Percentiles rank a stretch among this genome's conserved stretches.
Evolutionary conservation across 2,113 vertebrate genomes (phyloP).

Genomic region (Hemicordylus capensis): DNA sequence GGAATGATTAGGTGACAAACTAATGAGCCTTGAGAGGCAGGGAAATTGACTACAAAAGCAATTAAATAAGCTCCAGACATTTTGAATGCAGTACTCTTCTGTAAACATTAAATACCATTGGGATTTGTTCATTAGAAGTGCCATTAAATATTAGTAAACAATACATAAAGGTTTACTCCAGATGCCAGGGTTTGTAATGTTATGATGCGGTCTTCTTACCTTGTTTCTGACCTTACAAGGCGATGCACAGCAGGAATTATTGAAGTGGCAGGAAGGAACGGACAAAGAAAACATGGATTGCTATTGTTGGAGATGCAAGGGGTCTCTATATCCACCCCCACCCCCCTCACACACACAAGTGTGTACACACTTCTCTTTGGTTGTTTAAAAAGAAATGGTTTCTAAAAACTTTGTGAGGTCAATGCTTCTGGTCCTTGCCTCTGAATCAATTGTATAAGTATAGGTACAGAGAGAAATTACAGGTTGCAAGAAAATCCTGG

Average conservation of each 20-base stretch:
- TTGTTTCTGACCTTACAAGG: background rate
- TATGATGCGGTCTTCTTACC: background rate
- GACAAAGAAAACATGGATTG: background rate
- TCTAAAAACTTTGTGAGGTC: background rate
- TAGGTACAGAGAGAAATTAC: background rate
- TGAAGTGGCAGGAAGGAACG: conserved; percentile 24
- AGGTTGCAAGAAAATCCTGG: background rate
- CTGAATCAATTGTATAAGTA: background rate
- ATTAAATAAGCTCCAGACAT: conserved; percentile 69
- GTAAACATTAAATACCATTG: conserved; percentile 43
- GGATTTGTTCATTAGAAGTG: conserved; percentile 30
- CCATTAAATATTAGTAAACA: conserved; percentile 20
- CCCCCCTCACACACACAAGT: background rate
- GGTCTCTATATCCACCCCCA: background rate
- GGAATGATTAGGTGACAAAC: conserved; percentile 70
- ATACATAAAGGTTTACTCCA: conserved; percentile 7
- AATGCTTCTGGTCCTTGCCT: background rate
- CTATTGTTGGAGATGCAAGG: background rate
- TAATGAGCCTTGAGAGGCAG: conserved; percentile 77
- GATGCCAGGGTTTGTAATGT: background rate
- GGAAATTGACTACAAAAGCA: conserved; percentile 69
- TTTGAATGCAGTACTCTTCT: conserved; percentile 44
- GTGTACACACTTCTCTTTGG: background rate
- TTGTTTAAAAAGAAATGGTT: conserved; percentile 31
- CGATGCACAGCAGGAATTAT: background rate